Evolutionary conservation across 2,888 invertebrate genomes (phyloP), one percentile per base, ranked within the genome.

Genomic region (Caenorhabditis sp.): DNA sequence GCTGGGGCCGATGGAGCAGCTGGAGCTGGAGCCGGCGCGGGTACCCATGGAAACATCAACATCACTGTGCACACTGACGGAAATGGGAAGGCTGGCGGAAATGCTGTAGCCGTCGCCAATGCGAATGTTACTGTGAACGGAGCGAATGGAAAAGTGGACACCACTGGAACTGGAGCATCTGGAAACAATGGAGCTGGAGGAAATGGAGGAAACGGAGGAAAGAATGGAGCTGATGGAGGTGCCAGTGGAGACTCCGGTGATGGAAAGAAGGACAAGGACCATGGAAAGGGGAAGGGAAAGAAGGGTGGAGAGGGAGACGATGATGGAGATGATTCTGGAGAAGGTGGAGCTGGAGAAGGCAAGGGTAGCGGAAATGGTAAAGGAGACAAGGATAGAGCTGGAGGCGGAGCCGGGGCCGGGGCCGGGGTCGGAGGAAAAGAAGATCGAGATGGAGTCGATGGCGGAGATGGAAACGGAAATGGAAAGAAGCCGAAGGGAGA

Each of bases 1-100:
- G 47, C 59, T 3, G 68, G 58, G 14, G 73, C 61, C 31, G 26
- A 24, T n/a, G 72, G 69, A 22, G 58, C 35, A 19, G 22, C 54
- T 35, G 81, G 80, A 22, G 28, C 72, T 12, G 77, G 77, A 41
- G 68, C 72, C n/a, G 79, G 56, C 24, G 54, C 79, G n/a, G 61
- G 68, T 5, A 41, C 51, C 2, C 70, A 73, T 58, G 84, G 84
- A 35, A 84, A 82, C 63, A 86, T 87, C 61, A 86, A 87, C 26
- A 85, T 87, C 16, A 82, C 64, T 0, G 80, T 86, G 12, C 85
- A 86, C 22, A 87, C 85, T 1, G 74, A 56, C 35, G 85, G 82
- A 28, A 54, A 56, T 6, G 66, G 76, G 14, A 69, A 61, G 41
- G 38, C 66, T 56, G 83, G 73, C 10, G 77, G 77, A 19, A 49